phyloP scores from a whole-genome alignment of 2,113 vertebrate genomes.

The Proteles cristata region DNA sequence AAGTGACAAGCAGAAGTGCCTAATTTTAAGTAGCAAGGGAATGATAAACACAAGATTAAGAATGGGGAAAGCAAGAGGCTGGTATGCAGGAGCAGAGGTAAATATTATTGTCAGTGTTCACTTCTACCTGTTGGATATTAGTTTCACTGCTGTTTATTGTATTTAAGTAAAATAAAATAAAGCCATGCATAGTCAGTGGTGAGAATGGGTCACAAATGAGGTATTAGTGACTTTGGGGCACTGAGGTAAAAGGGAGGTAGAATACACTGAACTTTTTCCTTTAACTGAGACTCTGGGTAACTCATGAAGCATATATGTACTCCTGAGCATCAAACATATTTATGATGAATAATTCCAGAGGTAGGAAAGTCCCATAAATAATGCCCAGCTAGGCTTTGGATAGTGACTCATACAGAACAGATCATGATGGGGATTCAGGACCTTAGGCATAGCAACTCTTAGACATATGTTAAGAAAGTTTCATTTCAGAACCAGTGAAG shows the following conservation, averaged over 20 bases:
- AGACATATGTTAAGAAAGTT: neutral
- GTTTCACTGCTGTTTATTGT: slow-evolving; percentile 45
- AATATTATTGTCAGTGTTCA: slow-evolving; percentile 36
- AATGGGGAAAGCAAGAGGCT: neutral
- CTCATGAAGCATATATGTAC: neutral
- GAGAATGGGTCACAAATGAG: slow-evolving; percentile 15
- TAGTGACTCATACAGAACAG: neutral
- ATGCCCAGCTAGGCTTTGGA: slow-evolving; percentile 15
- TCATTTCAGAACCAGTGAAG: neutral
- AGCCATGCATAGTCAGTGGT: neutral
- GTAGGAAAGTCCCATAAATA: neutral
- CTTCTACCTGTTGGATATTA: neutral
- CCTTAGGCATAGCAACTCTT: neutral
- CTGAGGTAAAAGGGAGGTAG: neutral
- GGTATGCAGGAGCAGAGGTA: neutral
- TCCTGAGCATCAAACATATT: slow-evolving; percentile 15
- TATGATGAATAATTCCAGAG: slow-evolving; percentile 45
- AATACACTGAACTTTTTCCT: slow-evolving; percentile 14
- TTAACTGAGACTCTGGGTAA: slow-evolving; percentile 25
- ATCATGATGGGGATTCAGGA: neutral
- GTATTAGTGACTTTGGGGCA: neutral
- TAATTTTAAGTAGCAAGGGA: neutral
- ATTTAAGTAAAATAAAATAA: slow-evolving; percentile 51
- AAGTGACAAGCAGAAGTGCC: slow-evolving; percentile 15
- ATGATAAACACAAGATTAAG: slow-evolving; percentile 22